Base-by-base conservation (phyloP, 2,113 vertebrate species). In the Hippocampus abdominalis region DNA sequence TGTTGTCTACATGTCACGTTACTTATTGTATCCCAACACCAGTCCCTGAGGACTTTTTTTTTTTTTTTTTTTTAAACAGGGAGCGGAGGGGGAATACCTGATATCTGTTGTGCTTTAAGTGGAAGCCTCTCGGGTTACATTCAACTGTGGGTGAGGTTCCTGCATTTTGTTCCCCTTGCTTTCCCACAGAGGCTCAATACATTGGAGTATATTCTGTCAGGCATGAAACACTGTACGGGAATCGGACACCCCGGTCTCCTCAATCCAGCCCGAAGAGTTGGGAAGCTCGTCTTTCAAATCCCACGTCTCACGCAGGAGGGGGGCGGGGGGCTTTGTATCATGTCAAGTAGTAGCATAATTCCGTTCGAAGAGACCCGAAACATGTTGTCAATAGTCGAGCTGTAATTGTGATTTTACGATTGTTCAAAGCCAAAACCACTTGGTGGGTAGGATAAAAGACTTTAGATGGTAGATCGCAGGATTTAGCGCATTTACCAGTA, bases 81-180 rank as follows among this genome's bases (percentile, higher is more conserved):
- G 81, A 25, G 66, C 71, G 39, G 32, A 7, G 73, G 74, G 75
- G 70, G 71, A 74, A 72, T 39, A 89, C 82, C 81, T 80, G 84
- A 88, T 80, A 80, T 66, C 75, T 69, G 64, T 70, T 70, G 78
- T 76, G 77, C 76, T 88, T 72, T 82, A 87, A 84, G 83, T 83
- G 86, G 70, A 51, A 44, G 21, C 21, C 53, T 68, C 81, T 89
- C 81, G 4, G 70, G 71, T 89, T 87, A 40, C 86, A 10, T 66
- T 77, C 62, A 75, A 73, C 32, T 0, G 49, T 69, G 74, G 79
- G 67, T 73, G 75, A 82, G 66, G 44, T 74, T 36, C 62, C 49
- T n/a, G 67, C 61, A 32, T 84, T 83, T 76, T 76, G 69, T 69
- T 70, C 70, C 65, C 60, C 3, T 6, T 6, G 74, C 69, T 85